Percentiles rank a stretch among this genome's conserved stretches.
Conservation (phyloP, 2,888 invertebrate species). For the Galerucella nymphaeae region DNA sequence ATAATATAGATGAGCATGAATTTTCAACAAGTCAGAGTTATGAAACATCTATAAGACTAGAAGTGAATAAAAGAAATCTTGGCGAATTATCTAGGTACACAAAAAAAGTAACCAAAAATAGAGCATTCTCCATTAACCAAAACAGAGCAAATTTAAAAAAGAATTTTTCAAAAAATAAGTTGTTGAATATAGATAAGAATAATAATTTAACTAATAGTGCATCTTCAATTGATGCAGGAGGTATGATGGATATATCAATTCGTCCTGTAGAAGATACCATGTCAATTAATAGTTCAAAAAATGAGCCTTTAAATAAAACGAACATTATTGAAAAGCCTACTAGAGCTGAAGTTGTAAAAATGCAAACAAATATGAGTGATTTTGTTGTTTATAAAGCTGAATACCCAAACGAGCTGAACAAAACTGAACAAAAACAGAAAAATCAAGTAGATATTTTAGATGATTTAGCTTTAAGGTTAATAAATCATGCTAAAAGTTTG, state of each 20-base stretch:
- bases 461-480: conserved; percentile 60
- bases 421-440: conserved; percentile 12
- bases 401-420: conserved; percentile 32
- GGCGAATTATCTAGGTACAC: conserved; percentile 11
- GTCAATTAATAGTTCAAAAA: background rate
- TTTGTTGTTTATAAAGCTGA: conserved; percentile 52
- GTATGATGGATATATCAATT: background rate
- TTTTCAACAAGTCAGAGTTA: conserved; percentile 43
- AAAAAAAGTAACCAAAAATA: conserved; percentile 8
- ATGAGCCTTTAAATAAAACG: background rate
- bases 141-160: background rate
- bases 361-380: conserved; percentile 37
- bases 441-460: conserved; percentile 53
- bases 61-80: conserved; percentile 64
- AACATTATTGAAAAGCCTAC: conserved; percentile 10
- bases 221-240: background rate
- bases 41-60: conserved; percentile 60
- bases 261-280: background rate
- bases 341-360: conserved; percentile 19
- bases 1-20: conserved; percentile 32
- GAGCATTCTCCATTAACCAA: background rate
- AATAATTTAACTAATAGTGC: background rate
- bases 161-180: background rate
- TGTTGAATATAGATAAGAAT: background rate
- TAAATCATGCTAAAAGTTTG: conserved; percentile 63